Percentiles rank a stretch among this genome's conserved stretches.
These are phyloP conservation scores for Pyrgilauda ruficollis DNA, from an alignment of 2,113 vertebrate genomes.

Conservation along the genomic window DNA sequence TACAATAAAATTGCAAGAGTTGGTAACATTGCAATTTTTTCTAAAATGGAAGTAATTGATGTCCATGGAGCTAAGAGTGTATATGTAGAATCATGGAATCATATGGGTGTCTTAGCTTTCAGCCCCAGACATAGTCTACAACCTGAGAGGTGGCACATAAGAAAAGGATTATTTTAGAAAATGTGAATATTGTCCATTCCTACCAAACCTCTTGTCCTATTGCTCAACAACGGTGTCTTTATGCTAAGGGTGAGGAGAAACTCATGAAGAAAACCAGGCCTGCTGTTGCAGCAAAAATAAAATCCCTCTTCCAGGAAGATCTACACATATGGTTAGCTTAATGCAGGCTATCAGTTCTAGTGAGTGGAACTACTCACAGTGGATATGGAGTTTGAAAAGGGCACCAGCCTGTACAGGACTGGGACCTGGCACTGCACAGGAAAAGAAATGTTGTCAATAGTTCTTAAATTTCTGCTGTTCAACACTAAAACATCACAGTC, in stretches of 20 bases:
- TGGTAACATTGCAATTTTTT: background rate
- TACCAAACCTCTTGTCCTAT: background rate
- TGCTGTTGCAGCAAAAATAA: background rate
- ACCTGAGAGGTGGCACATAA: background rate
- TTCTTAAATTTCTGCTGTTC: background rate
- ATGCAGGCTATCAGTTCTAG: background rate
- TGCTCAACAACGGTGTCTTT: background rate
- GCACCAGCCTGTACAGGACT: background rate
- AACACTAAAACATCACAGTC: background rate
- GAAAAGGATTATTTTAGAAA: background rate
- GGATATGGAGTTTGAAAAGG: background rate
- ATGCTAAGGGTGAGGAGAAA: background rate
- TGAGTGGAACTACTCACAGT: background rate
- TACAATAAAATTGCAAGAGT: background rate
- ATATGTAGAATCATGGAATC: background rate
- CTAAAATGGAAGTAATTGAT: background rate
- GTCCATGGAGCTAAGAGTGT: background rate
- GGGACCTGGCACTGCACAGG: background rate
- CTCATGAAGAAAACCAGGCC: background rate
- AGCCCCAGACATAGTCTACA: background rate
- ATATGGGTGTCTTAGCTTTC: background rate
- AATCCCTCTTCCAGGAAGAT: background rate
- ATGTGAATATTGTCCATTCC: background rate
- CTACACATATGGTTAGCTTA: background rate
- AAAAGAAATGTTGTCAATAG: background rate